Conservation (phyloP, 2,797 vertebrate species). For the Notoglanidium macrostoma region DNA sequence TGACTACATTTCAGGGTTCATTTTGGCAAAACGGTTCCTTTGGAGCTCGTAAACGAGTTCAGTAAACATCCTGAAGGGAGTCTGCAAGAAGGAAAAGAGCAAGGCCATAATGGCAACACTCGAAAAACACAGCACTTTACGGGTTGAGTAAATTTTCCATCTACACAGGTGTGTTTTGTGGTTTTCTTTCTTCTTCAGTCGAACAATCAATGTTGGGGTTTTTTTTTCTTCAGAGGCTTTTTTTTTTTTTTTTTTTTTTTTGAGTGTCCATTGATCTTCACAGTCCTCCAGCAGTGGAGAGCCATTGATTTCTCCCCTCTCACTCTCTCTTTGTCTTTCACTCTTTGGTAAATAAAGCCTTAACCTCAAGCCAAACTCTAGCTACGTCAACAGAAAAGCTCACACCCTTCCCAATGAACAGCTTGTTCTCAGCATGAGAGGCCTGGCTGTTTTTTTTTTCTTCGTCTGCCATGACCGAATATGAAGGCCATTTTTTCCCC, state of each 20-base stretch:
- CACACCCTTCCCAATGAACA: constrained; percentile 24
- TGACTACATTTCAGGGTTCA: background rate
- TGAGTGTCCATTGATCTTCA: constrained; percentile 74
- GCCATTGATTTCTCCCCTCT: constrained; percentile 66
- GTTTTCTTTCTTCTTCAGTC: constrained; percentile 66
- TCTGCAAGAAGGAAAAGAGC: background rate
- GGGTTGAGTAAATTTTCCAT: constrained; percentile 59
- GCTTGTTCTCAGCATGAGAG: constrained; percentile 17
- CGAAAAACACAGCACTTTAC: constrained; percentile 25
- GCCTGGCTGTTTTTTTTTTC: background rate
- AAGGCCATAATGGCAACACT: background rate
- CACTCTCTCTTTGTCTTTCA: constrained; percentile 30
- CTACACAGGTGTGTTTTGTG: constrained; percentile 69
- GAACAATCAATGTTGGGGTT: constrained; percentile 74
- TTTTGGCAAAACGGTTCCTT: background rate
- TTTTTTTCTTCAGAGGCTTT: constrained; percentile 42
- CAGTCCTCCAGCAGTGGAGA: constrained; percentile 70
- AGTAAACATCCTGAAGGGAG: background rate
- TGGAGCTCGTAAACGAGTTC: background rate
- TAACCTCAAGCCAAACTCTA: constrained; percentile 31
- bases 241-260: constrained; percentile 53
- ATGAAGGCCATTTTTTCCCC: background rate
- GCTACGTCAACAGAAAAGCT: constrained; percentile 15
- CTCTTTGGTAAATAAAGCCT: constrained; percentile 48
- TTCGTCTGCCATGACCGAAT: constrained; percentile 25